phyloP scores from a whole-genome alignment of 1,140 invertebrate genomes.

The Asobara japonica region DNA sequence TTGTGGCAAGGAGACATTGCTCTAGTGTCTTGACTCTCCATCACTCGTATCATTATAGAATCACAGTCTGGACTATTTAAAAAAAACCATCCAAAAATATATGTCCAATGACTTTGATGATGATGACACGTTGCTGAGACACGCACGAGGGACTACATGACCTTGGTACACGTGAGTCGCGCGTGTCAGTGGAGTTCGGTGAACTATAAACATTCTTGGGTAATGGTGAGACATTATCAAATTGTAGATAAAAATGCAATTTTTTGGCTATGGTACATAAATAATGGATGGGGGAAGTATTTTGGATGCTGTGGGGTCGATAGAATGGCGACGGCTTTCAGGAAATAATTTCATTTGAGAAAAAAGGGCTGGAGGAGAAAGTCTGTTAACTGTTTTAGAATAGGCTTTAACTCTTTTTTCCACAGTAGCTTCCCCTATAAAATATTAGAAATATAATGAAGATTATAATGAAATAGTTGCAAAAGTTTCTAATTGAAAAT shows the following conservation, averaged over 20 bases:
- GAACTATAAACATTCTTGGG: background rate
- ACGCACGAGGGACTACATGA: background rate
- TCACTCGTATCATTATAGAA: background rate
- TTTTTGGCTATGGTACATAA: too few relatives aligned
- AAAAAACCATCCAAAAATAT: background rate
- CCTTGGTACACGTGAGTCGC: background rate
- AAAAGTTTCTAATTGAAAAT: background rate
- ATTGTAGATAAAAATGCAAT: background rate
- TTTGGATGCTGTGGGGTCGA: too few relatives aligned
- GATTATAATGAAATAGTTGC: background rate
- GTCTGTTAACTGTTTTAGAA: too few relatives aligned
- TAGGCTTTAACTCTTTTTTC: too few relatives aligned
- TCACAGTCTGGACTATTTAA: slow-evolving; percentile 3
- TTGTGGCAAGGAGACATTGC: background rate
- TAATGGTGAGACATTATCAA: background rate
- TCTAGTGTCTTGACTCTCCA: background rate
- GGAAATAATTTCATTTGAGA: too few relatives aligned
- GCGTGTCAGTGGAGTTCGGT: background rate
- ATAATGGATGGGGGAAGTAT: too few relatives aligned
- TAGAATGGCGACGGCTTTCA: too few relatives aligned
- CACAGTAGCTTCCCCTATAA: too few relatives aligned
- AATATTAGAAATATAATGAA: too few relatives aligned
- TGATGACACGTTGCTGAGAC: background rate
- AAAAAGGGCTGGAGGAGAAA: too few relatives aligned
- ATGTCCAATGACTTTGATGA: background rate